These are phyloP conservation scores for Lasioglossum vierecki DNA, from an alignment of 2,888 invertebrate species.

Conservation along the genomic window DNA sequence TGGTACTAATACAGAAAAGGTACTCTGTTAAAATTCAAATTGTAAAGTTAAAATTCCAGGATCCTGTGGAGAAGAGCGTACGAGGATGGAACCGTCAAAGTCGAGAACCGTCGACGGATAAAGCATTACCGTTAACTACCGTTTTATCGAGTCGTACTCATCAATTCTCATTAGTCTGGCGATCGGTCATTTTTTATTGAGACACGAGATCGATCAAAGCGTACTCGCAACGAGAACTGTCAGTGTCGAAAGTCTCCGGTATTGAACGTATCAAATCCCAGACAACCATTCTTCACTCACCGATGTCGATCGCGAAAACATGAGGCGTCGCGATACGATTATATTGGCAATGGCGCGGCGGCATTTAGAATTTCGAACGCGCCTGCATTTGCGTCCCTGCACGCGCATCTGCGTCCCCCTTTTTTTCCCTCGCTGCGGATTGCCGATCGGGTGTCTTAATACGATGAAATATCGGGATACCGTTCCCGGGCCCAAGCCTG, in stretches of 20 bases:
- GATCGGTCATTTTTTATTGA: slow-evolving; percentile 1
- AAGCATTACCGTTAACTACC: neutral
- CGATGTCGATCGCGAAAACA: neutral
- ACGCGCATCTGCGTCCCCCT: neutral
- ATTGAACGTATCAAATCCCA: neutral
- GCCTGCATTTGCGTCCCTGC: neutral
- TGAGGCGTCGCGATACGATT: neutral
- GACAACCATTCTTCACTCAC: neutral
- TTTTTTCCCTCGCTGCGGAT: neutral
- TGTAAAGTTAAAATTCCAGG: no score
- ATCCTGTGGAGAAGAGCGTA: neutral
- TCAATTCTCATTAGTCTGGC: neutral
- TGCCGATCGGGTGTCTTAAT: neutral
- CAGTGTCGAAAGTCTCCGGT: neutral
- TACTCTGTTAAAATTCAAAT: no score
- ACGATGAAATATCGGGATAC: neutral
- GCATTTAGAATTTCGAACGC: neutral
- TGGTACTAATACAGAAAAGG: no score
- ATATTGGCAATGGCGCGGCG: neutral
- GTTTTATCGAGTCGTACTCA: neutral
- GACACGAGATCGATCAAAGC: neutral
- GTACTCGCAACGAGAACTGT: neutral
- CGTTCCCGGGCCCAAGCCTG: neutral
- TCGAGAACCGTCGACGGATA: neutral
- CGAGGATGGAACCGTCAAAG: neutral